These are phyloP conservation scores for Agapornis roseicollis DNA, from an alignment of 2,113 vertebrate species.

Conservation along the genomic window DNA sequence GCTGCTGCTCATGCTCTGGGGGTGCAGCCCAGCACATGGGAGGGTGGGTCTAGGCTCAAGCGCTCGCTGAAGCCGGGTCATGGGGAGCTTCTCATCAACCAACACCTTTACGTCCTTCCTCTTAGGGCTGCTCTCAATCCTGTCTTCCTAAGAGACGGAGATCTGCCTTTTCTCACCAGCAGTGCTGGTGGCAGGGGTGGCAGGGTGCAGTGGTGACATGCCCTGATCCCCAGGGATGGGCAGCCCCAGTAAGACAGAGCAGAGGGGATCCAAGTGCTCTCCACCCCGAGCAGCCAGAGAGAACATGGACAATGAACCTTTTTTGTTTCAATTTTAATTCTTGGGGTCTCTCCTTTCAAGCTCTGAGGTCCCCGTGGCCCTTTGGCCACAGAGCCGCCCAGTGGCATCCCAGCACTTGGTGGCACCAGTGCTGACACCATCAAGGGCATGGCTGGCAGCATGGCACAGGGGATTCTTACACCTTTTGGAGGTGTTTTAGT, in stretches of 20 bases:
- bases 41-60: neutral
- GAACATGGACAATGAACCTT: neutral
- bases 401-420: neutral
- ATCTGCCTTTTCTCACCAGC: neutral
- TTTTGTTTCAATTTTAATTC: neutral
- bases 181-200: neutral
- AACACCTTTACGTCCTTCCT: neutral
- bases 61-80: neutral
- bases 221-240: neutral
- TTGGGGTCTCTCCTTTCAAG: neutral
- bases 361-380: neutral
- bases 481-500: neutral
- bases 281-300: neutral
- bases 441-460: neutral
- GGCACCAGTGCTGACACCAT: fast-evolving
- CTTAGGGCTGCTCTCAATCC: neutral
- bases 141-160: neutral
- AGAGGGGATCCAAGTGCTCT: neutral
- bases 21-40: neutral
- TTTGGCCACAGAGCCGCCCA: fast-evolving
- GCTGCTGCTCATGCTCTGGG: too few relatives aligned
- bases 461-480: neutral
- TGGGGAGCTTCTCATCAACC: neutral
- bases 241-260: neutral
- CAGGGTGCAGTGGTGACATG: fast-evolving